Percentiles rank a stretch among this genome's conserved stretches.
Evolutionary conservation across 2,113 vertebrate genomes (phyloP).

Genomic region (Coracopsis vasa): DNA sequence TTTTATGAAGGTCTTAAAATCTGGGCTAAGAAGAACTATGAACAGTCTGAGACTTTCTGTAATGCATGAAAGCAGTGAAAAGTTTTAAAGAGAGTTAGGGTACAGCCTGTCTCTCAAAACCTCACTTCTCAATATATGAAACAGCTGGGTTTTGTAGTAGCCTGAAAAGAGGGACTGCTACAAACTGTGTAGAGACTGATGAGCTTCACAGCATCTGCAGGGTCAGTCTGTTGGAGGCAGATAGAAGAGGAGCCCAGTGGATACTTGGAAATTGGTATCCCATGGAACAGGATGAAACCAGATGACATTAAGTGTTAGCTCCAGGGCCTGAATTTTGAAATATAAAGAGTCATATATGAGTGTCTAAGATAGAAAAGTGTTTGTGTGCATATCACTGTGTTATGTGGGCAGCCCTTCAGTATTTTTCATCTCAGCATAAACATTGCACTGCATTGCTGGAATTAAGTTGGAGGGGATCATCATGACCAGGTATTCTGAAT

Average conservation of each 20-base stretch:
- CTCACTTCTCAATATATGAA: neutral
- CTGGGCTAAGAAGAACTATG: neutral
- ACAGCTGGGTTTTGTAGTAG: neutral
- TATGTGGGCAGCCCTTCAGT: neutral
- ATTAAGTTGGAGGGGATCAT: neutral
- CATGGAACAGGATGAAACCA: neutral
- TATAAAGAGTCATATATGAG: neutral
- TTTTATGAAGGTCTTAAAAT: neutral
- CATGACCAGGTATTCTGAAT: neutral
- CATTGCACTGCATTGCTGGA: neutral
- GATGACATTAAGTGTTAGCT: neutral
- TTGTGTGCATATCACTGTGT: neutral
- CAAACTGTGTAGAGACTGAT: neutral
- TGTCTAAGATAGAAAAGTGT: neutral
- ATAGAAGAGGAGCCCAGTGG: accelerated
- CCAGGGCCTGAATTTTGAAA: neutral
- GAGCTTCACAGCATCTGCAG: neutral
- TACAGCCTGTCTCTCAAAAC: neutral
- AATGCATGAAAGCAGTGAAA: neutral
- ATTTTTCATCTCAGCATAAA: neutral
- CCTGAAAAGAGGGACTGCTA: neutral
- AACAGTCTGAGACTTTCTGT: neutral
- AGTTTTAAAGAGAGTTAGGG: neutral
- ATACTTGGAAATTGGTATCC: neutral
- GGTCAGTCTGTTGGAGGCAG: neutral